Evolutionary conservation across 2,113 vertebrate genomes (phyloP), one percentile per base, ranked within the genome.

Genomic region (Thalassoma bifasciatum): DNA sequence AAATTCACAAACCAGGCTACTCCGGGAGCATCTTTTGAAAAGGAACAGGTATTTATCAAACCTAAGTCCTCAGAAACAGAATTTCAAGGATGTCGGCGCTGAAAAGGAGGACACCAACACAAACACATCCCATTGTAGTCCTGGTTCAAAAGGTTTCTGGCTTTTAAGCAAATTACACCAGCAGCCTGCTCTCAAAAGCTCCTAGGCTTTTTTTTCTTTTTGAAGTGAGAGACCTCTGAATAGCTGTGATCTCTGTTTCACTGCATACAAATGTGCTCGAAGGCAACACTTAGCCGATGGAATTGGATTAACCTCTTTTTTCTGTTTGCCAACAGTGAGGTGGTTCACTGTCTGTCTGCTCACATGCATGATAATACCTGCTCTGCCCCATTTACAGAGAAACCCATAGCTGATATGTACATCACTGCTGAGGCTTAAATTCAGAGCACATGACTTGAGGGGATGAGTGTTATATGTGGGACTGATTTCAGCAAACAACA

Each of bases 221-320:
- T 23, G 8, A n/a, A 40, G 36, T 23, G 57, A 69, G 49, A 59
- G 51, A 64, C 42, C 24, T 66, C 58, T 75, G 47, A 34, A 74
- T 71, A 54, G 76, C 60, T 83, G n/a, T 50, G 42, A 24, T 66
- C n/a, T 46, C 53, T 46, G 64, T 75, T 50, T 64, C n/a, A 19
- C 78, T 69, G 72, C 84, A 88, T 82, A 84, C 81, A 73, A 83
- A 87, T 88, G 64, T 64, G 66, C 66, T 75, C 51, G 72, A 78
- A 77, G 62, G 57, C 72, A 70, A 66, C 63, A 80, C 51, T 58
- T 72, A 61, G 58, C 58, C 16, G 13, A 23, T 24, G 22, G 64
- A 78, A 79, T 66, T 56, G 77, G 82, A 88, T 86, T 83, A 88
- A 75, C 75, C 56, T 71, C 51, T 51, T 68, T 30, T 30, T 30